These are phyloP conservation scores for Drosophila pallidifrons DNA, from an alignment of 1,140 invertebrate genomes.

Conservation along the genomic window DNA sequence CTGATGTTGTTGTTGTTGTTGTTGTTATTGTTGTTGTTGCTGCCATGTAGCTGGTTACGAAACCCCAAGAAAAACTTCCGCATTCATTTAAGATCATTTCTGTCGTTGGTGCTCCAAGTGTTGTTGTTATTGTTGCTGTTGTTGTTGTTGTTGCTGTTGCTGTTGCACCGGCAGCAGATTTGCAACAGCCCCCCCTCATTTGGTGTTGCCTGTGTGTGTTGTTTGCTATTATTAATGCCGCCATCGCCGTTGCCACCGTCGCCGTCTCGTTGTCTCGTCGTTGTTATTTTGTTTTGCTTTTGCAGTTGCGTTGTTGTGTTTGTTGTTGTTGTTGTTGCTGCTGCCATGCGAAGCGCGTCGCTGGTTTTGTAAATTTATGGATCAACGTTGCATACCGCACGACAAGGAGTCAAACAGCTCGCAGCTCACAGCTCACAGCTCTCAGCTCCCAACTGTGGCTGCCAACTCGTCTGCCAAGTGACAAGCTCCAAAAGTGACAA, in stretches of 20 bases:
- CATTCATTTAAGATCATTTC: constrained; percentile 85
- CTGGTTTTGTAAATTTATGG: constrained; percentile 71
- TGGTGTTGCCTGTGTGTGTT: constrained; percentile 68
- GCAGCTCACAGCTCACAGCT: constrained; percentile 24
- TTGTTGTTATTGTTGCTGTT: constrained; percentile 47
- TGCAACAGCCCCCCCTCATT: constrained; percentile 76
- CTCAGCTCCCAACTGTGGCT: constrained; percentile 29
- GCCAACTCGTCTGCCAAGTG: constrained; percentile 55
- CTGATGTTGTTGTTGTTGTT: constrained; percentile 23
- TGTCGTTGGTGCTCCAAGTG: constrained; percentile 80
- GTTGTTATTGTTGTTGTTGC: constrained; percentile 47
- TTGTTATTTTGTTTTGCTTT: constrained; percentile 13
- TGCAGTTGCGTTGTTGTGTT: constrained; percentile 6
- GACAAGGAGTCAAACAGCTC: constrained; percentile 43
- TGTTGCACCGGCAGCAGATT: constrained; percentile 62
- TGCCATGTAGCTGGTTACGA: constrained; percentile 79
- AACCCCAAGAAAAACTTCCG: constrained; percentile 84
- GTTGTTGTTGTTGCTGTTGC: constrained; percentile 53
- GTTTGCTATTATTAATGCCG: constrained; percentile 78
- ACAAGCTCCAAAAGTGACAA: constrained; percentile 65
- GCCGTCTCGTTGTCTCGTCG: constrained; percentile 39
- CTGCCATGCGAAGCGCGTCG: constrained; percentile 28
- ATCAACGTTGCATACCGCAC: constrained; percentile 66
- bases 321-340: constrained; percentile 25
- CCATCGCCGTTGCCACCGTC: constrained; percentile 38